A percentile compares a stretch with the other conserved stretches of the same genome.
Conservation (phyloP, 92 coral and sea anemone genomes). For the Phenganax subtilis region DNA sequence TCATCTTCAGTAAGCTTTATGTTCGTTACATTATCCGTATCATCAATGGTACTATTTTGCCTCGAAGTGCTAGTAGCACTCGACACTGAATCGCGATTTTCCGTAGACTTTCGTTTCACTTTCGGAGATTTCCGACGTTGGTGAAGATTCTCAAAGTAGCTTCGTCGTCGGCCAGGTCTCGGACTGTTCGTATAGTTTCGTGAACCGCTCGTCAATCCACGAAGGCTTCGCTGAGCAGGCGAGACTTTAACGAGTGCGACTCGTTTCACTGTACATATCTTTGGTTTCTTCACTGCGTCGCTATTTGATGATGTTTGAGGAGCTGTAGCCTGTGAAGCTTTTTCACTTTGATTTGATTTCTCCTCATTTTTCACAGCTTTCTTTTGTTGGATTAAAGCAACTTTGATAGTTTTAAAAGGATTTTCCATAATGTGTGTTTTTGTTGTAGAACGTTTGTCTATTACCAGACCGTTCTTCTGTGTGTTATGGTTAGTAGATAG, state of each 20-base stretch:
- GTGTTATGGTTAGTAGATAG: background rate
- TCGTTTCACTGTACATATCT: conserved; percentile 29
- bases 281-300: conserved; percentile 16
- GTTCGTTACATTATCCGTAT: background rate
- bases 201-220: conserved; percentile 13
- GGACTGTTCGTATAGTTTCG: conserved; percentile 27
- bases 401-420: conserved; percentile 31
- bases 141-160: conserved; percentile 21
- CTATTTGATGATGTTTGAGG: background rate
- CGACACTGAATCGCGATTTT: conserved; percentile 21
- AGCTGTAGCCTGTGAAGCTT: background rate
- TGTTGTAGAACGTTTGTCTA: conserved; percentile 3
- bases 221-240: conserved; percentile 37
- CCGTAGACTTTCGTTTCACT: conserved; percentile 30
- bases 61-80: conserved; percentile 18
- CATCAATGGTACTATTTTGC: background rate
- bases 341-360: conserved; percentile 17
- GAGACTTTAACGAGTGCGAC: conserved; percentile 37
- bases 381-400: conserved; percentile 34
- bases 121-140: conserved; percentile 32
- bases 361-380: conserved; percentile 1
- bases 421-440: conserved; percentile 34
- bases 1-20: background rate
- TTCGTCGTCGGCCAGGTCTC: conserved; percentile 25
- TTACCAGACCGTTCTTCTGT: background rate